These are phyloP conservation scores for Luidia sarsii DNA, from an alignment of 53 echinoderm and acorn worm genomes.

Conservation along the genomic window DNA sequence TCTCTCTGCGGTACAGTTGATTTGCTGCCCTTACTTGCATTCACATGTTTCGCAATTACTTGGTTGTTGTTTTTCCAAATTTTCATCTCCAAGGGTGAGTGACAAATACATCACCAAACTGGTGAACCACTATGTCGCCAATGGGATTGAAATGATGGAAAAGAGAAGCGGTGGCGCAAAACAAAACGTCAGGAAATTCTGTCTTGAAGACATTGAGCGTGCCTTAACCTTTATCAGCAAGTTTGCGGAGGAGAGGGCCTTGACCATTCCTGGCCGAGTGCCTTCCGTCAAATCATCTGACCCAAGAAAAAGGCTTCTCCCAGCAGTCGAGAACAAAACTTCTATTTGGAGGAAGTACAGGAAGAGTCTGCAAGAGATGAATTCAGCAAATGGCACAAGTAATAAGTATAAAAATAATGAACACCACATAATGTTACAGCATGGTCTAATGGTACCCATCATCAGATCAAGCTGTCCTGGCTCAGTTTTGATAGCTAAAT, in stretches of 20 bases:
- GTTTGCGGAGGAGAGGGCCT: conserved; percentile 16
- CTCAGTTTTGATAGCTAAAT: too few relatives aligned
- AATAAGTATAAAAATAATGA: too few relatives aligned
- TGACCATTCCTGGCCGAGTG: conserved; percentile 25
- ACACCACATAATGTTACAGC: too few relatives aligned
- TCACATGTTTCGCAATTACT: background rate
- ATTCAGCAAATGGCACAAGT: background rate
- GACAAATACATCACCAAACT: conserved; percentile 27
- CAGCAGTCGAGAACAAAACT: conserved; percentile 16
- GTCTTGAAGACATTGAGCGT: background rate
- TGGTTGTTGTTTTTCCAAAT: background rate
- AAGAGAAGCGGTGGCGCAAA: background rate
- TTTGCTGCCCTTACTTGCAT: too few relatives aligned
- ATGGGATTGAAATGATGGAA: conserved; percentile 16
- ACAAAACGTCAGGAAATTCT: conserved; percentile 5
- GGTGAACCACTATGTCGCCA: background rate
- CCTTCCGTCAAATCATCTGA: background rate
- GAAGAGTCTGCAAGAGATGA: conserved; percentile 1
- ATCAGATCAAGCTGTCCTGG: too few relatives aligned
- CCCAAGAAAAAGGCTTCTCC: conserved; percentile 11
- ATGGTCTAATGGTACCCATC: too few relatives aligned
- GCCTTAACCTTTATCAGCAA: conserved; percentile 10
- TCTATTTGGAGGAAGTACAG: conserved; percentile 18
- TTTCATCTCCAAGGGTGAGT: conserved; percentile 22
- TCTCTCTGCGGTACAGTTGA: too few relatives aligned